A percentile compares a stretch with the other conserved stretches of the same genome.
These are phyloP conservation scores for Kradibia gibbosae DNA, from an alignment of 1,140 invertebrate genomes.

Conservation along the genomic window DNA sequence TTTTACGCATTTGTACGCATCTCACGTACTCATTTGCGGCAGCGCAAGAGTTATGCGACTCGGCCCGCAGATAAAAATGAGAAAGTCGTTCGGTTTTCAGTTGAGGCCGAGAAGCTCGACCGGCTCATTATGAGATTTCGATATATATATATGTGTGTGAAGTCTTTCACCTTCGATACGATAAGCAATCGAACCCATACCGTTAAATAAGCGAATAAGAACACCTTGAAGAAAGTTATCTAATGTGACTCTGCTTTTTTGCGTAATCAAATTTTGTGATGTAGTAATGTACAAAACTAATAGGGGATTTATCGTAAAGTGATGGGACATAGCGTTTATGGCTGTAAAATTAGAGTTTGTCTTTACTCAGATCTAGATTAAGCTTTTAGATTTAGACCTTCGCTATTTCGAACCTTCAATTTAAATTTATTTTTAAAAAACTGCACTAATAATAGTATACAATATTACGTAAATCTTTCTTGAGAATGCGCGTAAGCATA, in stretches of 20 bases:
- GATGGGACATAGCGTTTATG: too few species aligned
- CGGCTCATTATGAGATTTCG: constrained; percentile 26
- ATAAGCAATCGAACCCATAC: background rate
- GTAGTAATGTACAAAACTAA: background rate
- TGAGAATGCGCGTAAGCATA: too few species aligned
- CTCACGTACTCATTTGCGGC: constrained; percentile 34
- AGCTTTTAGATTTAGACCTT: too few species aligned
- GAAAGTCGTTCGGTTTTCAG: constrained; percentile 25
- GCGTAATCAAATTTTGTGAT: background rate
- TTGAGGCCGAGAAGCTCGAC: background rate
- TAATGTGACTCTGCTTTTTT: background rate
- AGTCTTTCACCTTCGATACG: constrained; percentile 13
- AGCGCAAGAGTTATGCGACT: constrained; percentile 22
- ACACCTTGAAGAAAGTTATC: background rate
- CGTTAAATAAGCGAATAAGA: background rate
- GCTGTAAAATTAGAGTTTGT: too few species aligned
- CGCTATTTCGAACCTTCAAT: too few species aligned
- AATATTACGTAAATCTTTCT: too few species aligned
- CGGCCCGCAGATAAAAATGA: constrained; percentile 30
- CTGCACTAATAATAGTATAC: too few species aligned
- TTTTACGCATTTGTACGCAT: constrained; percentile 29
- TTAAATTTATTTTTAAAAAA: too few species aligned
- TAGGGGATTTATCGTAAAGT: too few species aligned
- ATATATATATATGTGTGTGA: constrained; percentile 2
- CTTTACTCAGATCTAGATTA: too few species aligned